Base-by-base conservation (phyloP, 1,140 invertebrate species). In the Metaphire vulgaris region DNA sequence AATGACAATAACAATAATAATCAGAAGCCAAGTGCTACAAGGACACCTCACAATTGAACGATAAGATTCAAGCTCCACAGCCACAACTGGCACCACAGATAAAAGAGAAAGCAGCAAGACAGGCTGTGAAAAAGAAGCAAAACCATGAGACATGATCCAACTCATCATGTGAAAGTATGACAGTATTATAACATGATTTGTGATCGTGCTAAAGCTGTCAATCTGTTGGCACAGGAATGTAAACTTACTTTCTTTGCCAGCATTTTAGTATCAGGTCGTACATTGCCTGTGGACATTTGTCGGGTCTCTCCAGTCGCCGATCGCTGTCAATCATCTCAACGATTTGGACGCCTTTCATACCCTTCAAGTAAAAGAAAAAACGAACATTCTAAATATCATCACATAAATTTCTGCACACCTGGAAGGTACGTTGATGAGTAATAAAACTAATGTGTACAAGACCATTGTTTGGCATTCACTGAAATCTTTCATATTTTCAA, bases 191-290 rank as follows among this genome's bases (percentile, higher is more conserved):
- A 21, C 21, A 21, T 12, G 41, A 56, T 56, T 56, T 56, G n/a
- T n/a, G n/a, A n/a, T n/a, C n/a, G n/a, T n/a, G n/a, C n/a, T n/a
- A n/a, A n/a, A n/a, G n/a, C n/a, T n/a, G n/a, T n/a, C n/a, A n/a
- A n/a, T n/a, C n/a, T n/a, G n/a, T n/a, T 21, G 41, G 41, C 21
- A 12, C 6, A 56, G 41, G 21, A 56, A 56, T 56, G 41, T 56
- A 56, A 21, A 56, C 6, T 6, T 56, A 85, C 84, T 84, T 80
- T 71, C 80, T 81, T 68, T 83, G 30, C 85, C 85, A 86, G 75
- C 85, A 86, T 34, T 79, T 70, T 69, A 82, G 67, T 83, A 86
- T 86, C 2, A 86, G 78, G 14, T 79, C 65, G 72, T 85, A 86
- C 1, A 85, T 79, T 14, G 79, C 78, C 0, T 82, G 79, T 34